Percentiles rank a stretch among this genome's conserved stretches.
phyloP scores from a whole-genome alignment of 2,888 invertebrate species.

The Pterobdella sp. region DNA sequence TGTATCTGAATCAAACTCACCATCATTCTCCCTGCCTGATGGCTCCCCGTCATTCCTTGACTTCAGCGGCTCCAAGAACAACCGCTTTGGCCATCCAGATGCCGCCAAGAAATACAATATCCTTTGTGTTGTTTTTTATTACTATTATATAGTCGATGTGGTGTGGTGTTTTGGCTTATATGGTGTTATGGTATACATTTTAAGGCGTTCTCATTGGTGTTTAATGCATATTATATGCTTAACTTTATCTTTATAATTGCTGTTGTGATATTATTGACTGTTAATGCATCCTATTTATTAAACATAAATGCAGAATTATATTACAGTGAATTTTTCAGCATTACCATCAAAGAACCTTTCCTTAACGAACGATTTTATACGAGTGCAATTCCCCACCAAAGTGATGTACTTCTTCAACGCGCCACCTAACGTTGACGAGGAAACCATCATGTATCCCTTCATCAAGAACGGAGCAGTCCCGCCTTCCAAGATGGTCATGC shows the following conservation, averaged over 20 bases:
- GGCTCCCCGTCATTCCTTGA: conserved; percentile 94
- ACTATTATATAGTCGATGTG: no score
- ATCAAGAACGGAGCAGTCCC: conserved; percentile 24
- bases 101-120: conserved; percentile 95
- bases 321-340: no score
- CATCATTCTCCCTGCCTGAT: conserved; percentile 64
- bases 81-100: conserved; percentile 87
- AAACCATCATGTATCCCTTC: conserved; percentile 60
- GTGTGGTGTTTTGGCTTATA: neutral
- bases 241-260: no score
- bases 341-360: no score
- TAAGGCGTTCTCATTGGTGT: no score
- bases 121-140: conserved; percentile 40
- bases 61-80: conserved; percentile 89
- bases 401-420: conserved; percentile 99
- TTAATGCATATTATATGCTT: no score
- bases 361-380: conserved; percentile 28
- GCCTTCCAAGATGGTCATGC: conserved; percentile 33
- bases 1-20: conserved; percentile 51
- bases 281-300: no score
- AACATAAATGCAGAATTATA: no score
- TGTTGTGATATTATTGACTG: no score
- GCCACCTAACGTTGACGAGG: conserved; percentile 85
- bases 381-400: conserved; percentile 72
- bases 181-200: no score